Percentiles rank a stretch among this genome's conserved stretches.
These are phyloP conservation scores for Gambusia affinis DNA, from an alignment of 2,113 vertebrate genomes.

Conservation along the genomic window DNA sequence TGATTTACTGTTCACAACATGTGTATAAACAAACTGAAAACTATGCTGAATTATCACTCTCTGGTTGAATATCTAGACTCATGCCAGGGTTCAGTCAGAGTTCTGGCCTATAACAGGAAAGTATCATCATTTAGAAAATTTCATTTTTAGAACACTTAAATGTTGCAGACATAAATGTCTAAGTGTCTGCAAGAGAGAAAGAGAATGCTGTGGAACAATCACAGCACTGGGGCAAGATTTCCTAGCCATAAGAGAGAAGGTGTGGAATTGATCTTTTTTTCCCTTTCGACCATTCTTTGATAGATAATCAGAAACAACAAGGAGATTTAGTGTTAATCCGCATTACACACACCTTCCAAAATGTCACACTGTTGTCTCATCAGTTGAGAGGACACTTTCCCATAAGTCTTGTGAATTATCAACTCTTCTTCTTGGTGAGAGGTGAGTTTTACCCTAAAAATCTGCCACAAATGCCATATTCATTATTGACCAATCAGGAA, in stretches of 20 bases:
- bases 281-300: no score
- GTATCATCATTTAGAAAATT: neutral
- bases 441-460: neutral
- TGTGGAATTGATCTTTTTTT: no score
- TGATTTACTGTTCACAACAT: neutral
- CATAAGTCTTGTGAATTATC: neutral
- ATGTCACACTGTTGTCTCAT: neutral
- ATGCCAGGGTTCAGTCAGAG: neutral
- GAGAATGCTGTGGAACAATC: neutral
- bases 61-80: neutral
- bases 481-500: no score
- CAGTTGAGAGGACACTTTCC: neutral
- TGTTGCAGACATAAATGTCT: neutral
- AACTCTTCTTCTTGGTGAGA: neutral
- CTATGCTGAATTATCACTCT: slow-evolving; percentile 21
- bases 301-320: no score
- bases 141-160: no score
- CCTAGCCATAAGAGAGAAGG: no score
- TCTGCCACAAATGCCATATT: neutral
- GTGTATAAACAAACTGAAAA: slow-evolving; percentile 8
- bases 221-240: no score
- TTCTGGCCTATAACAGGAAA: neutral
- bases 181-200: neutral
- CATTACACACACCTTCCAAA: neutral
- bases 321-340: neutral